Conservation (phyloP, 2,797 vertebrate species). For the Crenuchus spilurus region DNA sequence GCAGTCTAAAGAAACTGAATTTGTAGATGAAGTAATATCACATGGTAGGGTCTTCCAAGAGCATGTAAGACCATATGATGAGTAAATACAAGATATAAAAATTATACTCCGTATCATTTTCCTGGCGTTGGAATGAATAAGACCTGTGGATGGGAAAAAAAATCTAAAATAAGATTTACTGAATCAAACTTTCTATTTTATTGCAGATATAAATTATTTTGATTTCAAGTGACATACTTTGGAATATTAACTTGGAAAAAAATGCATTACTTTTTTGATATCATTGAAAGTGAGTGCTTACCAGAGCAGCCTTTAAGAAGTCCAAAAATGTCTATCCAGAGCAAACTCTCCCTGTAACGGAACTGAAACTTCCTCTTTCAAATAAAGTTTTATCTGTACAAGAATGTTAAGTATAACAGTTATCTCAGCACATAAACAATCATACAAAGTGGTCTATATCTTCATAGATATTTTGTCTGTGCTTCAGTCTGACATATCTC, state of each 20-base stretch:
- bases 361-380: not conserved
- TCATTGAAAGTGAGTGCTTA: not conserved
- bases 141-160: slow-evolving; percentile 11
- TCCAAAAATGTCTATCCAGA: not conserved
- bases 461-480: too few relatives aligned
- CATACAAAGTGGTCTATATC: too few relatives aligned
- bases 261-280: not conserved
- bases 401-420: too few relatives aligned
- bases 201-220: not conserved
- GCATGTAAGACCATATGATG: slow-evolving; percentile 10
- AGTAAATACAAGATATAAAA: slow-evolving; percentile 5
- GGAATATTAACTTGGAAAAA: not conserved
- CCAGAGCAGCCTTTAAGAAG: not conserved
- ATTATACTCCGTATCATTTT: slow-evolving; percentile 29
- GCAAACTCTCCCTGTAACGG: not conserved
- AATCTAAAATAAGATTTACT: not conserved
- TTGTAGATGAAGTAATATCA: slow-evolving; percentile 39
- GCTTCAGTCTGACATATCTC: too few relatives aligned
- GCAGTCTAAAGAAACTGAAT: slow-evolving; percentile 58
- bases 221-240: not conserved
- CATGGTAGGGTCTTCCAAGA: slow-evolving; percentile 61
- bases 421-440: not conserved
- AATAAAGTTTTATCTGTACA: too few relatives aligned
- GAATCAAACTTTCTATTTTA: not conserved
- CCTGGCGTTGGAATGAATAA: not conserved